These are phyloP conservation scores for Remorina albescens DNA, from an alignment of 2,797 vertebrate genomes.

Conservation along the genomic window DNA sequence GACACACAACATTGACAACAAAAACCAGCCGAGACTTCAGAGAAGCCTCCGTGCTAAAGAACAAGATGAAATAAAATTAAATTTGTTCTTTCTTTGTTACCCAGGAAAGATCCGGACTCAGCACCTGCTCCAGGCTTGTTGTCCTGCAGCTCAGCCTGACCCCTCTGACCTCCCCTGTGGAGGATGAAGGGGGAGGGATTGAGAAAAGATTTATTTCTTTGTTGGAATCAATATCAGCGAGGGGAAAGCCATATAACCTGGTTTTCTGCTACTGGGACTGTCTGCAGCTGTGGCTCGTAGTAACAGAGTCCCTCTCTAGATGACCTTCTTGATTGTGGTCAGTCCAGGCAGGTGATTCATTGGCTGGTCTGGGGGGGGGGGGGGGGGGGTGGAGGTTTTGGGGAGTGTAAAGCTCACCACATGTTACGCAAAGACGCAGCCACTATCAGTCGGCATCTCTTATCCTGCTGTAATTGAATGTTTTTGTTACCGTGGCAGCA, in stretches of 20 bases:
- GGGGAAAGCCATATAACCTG: background rate
- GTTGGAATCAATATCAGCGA: constrained; percentile 28
- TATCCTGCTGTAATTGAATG: constrained; percentile 14
- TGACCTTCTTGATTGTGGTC: constrained; percentile 49
- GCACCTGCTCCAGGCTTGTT: constrained; percentile 5
- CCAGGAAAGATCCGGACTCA: background rate
- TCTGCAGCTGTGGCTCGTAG: constrained; percentile 26
- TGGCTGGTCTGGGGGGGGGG: constrained; percentile 20
- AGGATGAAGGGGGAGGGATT: background rate
- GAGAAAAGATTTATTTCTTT: constrained; percentile 19
- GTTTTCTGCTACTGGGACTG: background rate
- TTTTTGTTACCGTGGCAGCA: constrained; percentile 11
- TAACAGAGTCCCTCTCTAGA: constrained; percentile 37
- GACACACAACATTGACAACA: background rate
- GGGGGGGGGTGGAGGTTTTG: constrained; percentile 32
- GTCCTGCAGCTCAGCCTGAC: constrained; percentile 23
- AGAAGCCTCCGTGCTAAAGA: background rate
- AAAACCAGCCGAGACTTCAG: background rate
- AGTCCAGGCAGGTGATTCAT: constrained; percentile 46
- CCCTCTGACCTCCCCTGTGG: constrained; percentile 43
- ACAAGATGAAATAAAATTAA: background rate
- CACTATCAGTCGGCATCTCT: constrained; percentile 33
- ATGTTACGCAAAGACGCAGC: background rate
- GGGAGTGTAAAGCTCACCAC: constrained; percentile 1
- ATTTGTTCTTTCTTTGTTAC: background rate